Conservation (phyloP, 2,888 invertebrate species). For the Plusia festucae region DNA sequence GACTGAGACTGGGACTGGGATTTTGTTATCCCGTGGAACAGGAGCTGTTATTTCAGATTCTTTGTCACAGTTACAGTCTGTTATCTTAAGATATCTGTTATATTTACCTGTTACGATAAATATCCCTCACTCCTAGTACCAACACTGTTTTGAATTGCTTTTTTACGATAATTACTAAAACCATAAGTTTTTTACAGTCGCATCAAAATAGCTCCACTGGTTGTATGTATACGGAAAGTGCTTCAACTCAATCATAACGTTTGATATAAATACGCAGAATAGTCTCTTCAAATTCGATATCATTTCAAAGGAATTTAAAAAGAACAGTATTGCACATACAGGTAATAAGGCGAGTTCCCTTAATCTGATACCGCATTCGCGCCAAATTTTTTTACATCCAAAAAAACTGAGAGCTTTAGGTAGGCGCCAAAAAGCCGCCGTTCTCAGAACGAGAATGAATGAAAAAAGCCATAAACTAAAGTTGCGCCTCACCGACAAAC, state of each 20-base stretch:
- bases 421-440: slow-evolving; percentile 86
- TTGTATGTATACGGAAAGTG: slow-evolving; percentile 10
- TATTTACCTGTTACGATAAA: too few species aligned
- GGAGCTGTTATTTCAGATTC: too few species aligned
- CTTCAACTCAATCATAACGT: not conserved
- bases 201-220: slow-evolving; percentile 16
- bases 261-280: slow-evolving; percentile 1
- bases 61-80: too few species aligned
- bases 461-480: slow-evolving; percentile 83
- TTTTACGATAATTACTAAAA: slow-evolving; percentile 44
- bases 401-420: slow-evolving; percentile 71
- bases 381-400: slow-evolving; percentile 67
- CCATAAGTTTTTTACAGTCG: slow-evolving; percentile 23
- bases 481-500: slow-evolving; percentile 78
- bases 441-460: slow-evolving; percentile 84
- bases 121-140: too few species aligned
- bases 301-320: slow-evolving; percentile 42
- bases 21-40: too few species aligned
- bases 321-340: slow-evolving; percentile 41
- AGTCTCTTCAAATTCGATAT: slow-evolving; percentile 30
- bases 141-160: slow-evolving; percentile 28
- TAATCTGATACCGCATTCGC: slow-evolving; percentile 62
- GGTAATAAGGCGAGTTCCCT: slow-evolving; percentile 46
- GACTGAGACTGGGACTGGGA: too few species aligned
- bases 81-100: too few species aligned